These are phyloP conservation scores for Sorex maritimensis DNA, from an alignment of 2,797 vertebrate genomes.

Conservation along the genomic window DNA sequence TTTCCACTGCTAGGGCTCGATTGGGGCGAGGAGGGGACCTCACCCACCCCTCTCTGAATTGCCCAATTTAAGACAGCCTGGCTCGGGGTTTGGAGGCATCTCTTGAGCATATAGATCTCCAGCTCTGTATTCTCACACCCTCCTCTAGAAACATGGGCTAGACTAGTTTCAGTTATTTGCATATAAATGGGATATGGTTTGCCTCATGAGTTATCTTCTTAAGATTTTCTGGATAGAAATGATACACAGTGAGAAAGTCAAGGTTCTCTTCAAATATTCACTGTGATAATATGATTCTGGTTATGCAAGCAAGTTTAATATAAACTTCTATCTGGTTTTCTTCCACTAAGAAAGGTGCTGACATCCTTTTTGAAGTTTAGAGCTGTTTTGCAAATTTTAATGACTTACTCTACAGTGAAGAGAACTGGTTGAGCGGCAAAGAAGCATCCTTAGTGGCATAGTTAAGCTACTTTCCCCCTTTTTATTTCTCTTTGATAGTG, in stretches of 20 bases:
- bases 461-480: background rate
- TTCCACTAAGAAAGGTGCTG: background rate
- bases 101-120: too few species aligned
- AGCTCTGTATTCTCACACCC: too few species aligned
- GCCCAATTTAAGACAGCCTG: too few species aligned
- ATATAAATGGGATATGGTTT: background rate
- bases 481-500: background rate
- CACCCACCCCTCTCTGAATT: too few species aligned
- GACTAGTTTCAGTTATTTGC: slow-evolving; percentile 45
- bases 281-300: background rate
- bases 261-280: slow-evolving; percentile 12
- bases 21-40: too few species aligned
- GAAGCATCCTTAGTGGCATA: background rate
- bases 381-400: background rate
- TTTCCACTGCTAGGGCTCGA: too few species aligned
- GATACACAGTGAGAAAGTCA: slow-evolving; percentile 7
- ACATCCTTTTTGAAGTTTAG: slow-evolving; percentile 2
- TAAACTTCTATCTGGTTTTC: slow-evolving; percentile 16
- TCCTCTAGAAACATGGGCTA: background rate
- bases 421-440: background rate
- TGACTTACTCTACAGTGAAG: background rate
- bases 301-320: slow-evolving; percentile 10
- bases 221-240: background rate
- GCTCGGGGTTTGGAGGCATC: too few species aligned
- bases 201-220: background rate